phyloP scores from a whole-genome alignment of 2,888 invertebrate genomes.

The Microctonus aethiopoides region DNA sequence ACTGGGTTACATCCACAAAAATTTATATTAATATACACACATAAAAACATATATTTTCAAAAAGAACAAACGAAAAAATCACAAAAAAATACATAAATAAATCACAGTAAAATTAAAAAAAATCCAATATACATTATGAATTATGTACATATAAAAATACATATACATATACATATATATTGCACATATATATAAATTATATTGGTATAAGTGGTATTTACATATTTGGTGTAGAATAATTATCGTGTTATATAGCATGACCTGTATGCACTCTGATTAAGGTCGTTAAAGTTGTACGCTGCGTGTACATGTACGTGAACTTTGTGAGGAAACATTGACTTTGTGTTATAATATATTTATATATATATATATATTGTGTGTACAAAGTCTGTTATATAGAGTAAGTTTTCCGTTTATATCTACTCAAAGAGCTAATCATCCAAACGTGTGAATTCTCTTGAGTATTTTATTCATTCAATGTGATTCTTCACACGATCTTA shows the following conservation, averaged over 20 bases:
- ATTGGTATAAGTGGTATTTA: neutral
- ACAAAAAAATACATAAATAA: neutral
- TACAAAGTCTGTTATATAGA: neutral
- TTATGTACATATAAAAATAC: neutral
- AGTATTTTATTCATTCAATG: neutral
- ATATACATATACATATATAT: neutral
- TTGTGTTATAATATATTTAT: neutral
- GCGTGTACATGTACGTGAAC: constrained; percentile 1
- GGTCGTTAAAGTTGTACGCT: constrained; percentile 1
- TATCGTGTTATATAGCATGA: constrained; percentile 9
- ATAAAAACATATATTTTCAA: constrained; percentile 28
- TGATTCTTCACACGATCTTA: constrained; percentile 3
- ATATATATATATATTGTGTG: neutral
- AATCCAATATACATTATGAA: neutral
- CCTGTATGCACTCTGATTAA: constrained; percentile 14
- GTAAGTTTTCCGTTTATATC: constrained; percentile 1
- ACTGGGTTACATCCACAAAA: neutral
- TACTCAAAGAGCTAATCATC: constrained; percentile 2
- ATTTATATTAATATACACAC: neutral
- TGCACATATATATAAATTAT: neutral
- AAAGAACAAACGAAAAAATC: neutral
- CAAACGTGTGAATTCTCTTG: constrained; percentile 1
- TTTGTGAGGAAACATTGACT: constrained; percentile 9
- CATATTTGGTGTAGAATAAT: constrained; percentile 11
- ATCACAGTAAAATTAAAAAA: neutral